Conservation (phyloP, 92 coral and sea anemone genomes). For the Isaurus tuberculatus region DNA sequence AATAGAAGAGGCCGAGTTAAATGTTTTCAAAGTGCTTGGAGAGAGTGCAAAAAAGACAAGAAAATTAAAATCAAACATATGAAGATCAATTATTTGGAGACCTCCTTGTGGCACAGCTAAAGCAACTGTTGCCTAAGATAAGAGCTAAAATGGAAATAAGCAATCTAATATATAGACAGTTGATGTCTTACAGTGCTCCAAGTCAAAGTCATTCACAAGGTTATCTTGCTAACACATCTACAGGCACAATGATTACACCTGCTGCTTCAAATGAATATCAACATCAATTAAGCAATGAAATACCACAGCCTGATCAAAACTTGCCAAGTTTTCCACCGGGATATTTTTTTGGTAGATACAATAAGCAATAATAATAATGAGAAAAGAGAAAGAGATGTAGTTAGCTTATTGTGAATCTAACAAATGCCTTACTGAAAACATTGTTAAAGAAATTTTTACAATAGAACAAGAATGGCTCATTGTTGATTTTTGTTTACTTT, state of each 20-base stretch:
- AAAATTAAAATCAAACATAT: slow-evolving; percentile 45
- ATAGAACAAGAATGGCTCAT: too few species aligned
- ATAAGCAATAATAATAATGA: neutral
- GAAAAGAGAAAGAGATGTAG: too few species aligned
- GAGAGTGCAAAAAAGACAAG: slow-evolving; percentile 34
- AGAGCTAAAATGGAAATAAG: slow-evolving; percentile 61
- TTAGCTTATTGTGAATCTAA: too few species aligned
- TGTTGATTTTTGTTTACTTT: too few species aligned
- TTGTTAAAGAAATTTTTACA: too few species aligned
- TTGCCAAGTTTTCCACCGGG: slow-evolving; percentile 30
- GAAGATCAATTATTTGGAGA: slow-evolving; percentile 66
- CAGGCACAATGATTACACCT: slow-evolving; percentile 2
- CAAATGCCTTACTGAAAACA: too few species aligned
- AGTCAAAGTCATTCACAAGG: slow-evolving; percentile 2
- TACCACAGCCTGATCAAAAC: neutral
- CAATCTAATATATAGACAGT: slow-evolving; percentile 53
- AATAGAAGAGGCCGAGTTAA: slow-evolving; percentile 47
- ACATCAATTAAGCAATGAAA: neutral
- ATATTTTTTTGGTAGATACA: slow-evolving; percentile 17
- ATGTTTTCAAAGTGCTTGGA: slow-evolving; percentile 49
- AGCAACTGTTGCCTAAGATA: slow-evolving; percentile 34
- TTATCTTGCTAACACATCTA: neutral
- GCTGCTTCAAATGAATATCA: neutral
- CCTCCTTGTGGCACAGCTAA: slow-evolving; percentile 59
- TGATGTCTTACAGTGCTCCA: slow-evolving; percentile 38